A percentile compares a stretch with the other conserved stretches of the same genome.
Conservation (phyloP, 1,140 invertebrate species). For the Brachionus rotundiformis region DNA sequence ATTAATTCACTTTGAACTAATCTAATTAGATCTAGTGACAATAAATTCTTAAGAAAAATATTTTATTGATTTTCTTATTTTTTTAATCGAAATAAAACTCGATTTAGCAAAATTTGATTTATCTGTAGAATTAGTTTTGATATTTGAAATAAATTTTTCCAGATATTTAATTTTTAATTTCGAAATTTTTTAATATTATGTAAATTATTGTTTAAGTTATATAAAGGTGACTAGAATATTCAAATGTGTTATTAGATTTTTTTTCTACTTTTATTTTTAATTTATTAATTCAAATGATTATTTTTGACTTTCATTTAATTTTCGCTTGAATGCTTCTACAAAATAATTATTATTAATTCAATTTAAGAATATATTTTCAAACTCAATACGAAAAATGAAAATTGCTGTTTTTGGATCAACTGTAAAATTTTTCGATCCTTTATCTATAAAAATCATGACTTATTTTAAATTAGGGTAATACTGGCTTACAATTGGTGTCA, state of each 20-base stretch:
- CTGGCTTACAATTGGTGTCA: constrained; percentile 58
- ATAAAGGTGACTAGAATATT: background rate
- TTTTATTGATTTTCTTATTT: constrained; percentile 18
- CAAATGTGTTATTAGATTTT: background rate
- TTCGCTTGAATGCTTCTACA: no score
- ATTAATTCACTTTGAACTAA: background rate
- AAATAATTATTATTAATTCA: background rate
- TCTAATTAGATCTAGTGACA: constrained; percentile 18
- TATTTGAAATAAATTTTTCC: background rate
- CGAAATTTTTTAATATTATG: background rate
- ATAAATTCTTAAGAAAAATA: background rate
- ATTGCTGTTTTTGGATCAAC: constrained; percentile 48
- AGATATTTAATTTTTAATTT: no score
- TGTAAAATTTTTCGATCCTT: constrained; percentile 16
- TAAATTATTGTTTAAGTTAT: background rate
- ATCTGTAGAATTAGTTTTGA: background rate
- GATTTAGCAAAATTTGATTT: background rate
- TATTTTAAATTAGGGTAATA: constrained; percentile 55
- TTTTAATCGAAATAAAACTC: constrained; percentile 34
- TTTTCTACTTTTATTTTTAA: background rate
- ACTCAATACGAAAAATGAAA: constrained; percentile 35
- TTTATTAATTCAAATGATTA: background rate
- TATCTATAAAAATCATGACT: background rate
- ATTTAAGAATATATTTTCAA: background rate
- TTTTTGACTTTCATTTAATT: background rate